Evolutionary conservation across 1,140 invertebrate species (phyloP), one percentile per base, ranked within the genome.

Genomic region (Argopecten irradians): DNA sequence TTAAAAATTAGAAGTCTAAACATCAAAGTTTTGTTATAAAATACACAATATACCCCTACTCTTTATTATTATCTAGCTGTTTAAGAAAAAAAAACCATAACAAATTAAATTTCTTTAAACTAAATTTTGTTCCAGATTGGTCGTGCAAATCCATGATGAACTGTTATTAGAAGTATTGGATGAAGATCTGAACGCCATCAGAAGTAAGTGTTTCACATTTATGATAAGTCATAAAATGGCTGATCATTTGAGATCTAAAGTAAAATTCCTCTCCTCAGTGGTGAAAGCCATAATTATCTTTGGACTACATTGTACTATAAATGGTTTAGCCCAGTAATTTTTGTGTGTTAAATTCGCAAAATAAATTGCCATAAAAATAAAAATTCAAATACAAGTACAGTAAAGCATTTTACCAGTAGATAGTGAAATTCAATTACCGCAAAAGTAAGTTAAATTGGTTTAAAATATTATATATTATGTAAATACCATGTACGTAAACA

Each of bases 81-180:
- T 46, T 19, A 11, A 13, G 36, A 39, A 5, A 8, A 39, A 39
- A 8, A 39, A 39, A 39, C 36, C 36, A 39, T 8, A 39, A 5
- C 36, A 39, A 39, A 39, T 13, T 13, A 39, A 39, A 39, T n/a
- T n/a, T 84, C 46, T 55, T 84, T 82, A 82, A 36, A 82, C 46
- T 19, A 46, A 83, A 43, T 39, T 84, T 89, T 28, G 87, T 86
- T 92, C 22, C 88, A 95, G 94, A 89, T 94, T 97, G 71, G 89
- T 97, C 43, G 94, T 97, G 85, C 96, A 97, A 92, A 96, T 97
- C 85, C 96, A 97, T 93, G 96, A 97, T 95, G 96, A 97, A 93
- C 93, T 97, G 32, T 93, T 97, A 22, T 96, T 96, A 95, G 96
- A 97, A 91, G 95, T 96, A 39, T 88, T 92, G 35, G 93, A 94